These are phyloP conservation scores for Barbus barbus DNA, from an alignment of 2,113 vertebrate species.

Conservation along the genomic window DNA sequence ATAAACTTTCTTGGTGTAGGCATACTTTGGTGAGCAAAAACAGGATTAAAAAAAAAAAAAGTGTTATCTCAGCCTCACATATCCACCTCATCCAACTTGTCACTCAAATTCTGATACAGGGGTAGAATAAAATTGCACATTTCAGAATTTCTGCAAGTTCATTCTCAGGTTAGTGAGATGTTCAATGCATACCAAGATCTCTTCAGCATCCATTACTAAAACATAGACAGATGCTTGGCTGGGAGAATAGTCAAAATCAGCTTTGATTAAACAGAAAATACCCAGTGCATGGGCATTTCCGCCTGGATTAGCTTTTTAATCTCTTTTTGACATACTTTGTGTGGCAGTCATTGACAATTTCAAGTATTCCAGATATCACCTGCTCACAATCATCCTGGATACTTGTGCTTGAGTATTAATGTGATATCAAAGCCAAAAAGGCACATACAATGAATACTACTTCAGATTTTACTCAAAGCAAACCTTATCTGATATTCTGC, in stretches of 20 bases:
- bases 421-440: neutral
- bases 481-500: neutral
- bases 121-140: neutral
- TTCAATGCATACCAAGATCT: neutral
- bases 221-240: constrained; percentile 51
- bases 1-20: neutral
- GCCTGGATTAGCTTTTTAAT: constrained; percentile 67
- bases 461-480: neutral
- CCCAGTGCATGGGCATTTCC: constrained; percentile 53
- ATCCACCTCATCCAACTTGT: neutral
- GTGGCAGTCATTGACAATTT: constrained; percentile 40
- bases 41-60: neutral
- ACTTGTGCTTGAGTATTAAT: neutral
- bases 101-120: neutral
- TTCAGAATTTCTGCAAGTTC: neutral
- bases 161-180: neutral
- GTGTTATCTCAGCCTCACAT: neutral
- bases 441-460: neutral
- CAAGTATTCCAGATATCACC: constrained; percentile 42
- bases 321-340: constrained; percentile 49
- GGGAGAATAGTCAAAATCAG: constrained; percentile 56
- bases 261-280: constrained; percentile 63
- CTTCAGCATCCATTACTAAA: constrained; percentile 17
- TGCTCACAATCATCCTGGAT: constrained; percentile 24
- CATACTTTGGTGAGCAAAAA: neutral